Percentiles rank a stretch among this genome's conserved stretches.
Evolutionary conservation across 2,888 invertebrate genomes (phyloP).

Genomic region (Morpho helenor): DNA sequence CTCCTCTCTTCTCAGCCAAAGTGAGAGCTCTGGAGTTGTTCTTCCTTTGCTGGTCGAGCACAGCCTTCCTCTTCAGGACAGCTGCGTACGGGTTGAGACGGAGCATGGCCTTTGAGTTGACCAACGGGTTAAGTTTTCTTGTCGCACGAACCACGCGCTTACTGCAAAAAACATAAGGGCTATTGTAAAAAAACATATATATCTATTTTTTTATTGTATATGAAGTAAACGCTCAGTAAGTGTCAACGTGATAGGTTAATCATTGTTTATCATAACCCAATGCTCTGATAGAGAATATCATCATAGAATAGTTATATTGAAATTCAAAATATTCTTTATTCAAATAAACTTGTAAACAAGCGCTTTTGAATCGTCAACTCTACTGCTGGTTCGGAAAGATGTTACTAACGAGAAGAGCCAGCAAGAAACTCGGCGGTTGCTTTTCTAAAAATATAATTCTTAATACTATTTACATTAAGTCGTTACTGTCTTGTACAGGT

Average conservation of each 20-base stretch:
- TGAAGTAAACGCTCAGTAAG: constrained; percentile 46
- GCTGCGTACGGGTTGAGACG: constrained; percentile 97
- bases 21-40: constrained; percentile 77
- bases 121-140: constrained; percentile 97
- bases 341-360: too few relatives aligned
- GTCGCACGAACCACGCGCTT: constrained; percentile 88
- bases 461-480: too few relatives aligned
- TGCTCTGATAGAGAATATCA: constrained; percentile 73
- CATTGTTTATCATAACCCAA: constrained; percentile 73
- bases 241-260: constrained; percentile 74
- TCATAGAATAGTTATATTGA: too few relatives aligned
- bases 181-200: too few relatives aligned
- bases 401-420: too few relatives aligned
- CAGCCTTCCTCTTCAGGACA: constrained; percentile 92
- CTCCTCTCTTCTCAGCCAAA: constrained; percentile 87
- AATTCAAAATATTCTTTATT: too few relatives aligned
- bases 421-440: too few relatives aligned
- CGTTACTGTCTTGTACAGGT: too few relatives aligned
- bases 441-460: too few relatives aligned
- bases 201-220: constrained; percentile 12
- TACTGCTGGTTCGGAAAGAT: too few relatives aligned
- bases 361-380: too few relatives aligned
- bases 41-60: constrained; percentile 84
- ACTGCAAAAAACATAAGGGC: constrained; percentile 55
- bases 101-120: constrained; percentile 92